These are phyloP conservation scores for Stenurella melanura DNA, from an alignment of 2,888 invertebrate species.

Conservation along the genomic window DNA sequence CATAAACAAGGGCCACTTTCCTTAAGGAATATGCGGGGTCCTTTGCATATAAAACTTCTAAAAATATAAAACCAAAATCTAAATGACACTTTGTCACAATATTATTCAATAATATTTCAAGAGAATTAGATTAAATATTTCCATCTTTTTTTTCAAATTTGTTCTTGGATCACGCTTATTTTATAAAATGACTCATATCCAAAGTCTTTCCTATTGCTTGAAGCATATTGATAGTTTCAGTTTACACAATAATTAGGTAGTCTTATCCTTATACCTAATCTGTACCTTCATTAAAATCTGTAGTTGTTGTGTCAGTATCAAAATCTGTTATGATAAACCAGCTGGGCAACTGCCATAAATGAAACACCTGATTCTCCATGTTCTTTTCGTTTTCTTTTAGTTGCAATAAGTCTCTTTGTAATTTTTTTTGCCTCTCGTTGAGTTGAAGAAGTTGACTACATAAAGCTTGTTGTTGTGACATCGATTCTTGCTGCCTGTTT, in stretches of 20 bases:
- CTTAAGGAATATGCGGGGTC: too few species aligned
- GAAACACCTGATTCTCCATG: constrained; percentile 67
- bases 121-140: too few species aligned
- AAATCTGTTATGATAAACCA: constrained; percentile 68
- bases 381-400: constrained; percentile 67
- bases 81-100: too few species aligned
- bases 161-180: not conserved
- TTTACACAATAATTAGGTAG: constrained; percentile 24
- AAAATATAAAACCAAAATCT: too few species aligned
- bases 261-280: constrained; percentile 41
- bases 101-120: too few species aligned
- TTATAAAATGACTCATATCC: not conserved
- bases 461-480: constrained; percentile 65
- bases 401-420: constrained; percentile 65
- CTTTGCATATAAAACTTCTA: too few species aligned
- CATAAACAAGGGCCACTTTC: too few species aligned
- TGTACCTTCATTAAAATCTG: constrained; percentile 57
- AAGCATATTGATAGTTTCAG: not conserved
- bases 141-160: too few species aligned
- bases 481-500: constrained; percentile 65
- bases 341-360: constrained; percentile 72
- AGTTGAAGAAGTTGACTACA: constrained; percentile 67
- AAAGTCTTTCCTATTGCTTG: not conserved
- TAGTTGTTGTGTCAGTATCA: constrained; percentile 53
- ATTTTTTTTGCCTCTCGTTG: constrained; percentile 66